Conservation (phyloP, 2,113 vertebrate species). For the Nannospalax galili region DNA sequence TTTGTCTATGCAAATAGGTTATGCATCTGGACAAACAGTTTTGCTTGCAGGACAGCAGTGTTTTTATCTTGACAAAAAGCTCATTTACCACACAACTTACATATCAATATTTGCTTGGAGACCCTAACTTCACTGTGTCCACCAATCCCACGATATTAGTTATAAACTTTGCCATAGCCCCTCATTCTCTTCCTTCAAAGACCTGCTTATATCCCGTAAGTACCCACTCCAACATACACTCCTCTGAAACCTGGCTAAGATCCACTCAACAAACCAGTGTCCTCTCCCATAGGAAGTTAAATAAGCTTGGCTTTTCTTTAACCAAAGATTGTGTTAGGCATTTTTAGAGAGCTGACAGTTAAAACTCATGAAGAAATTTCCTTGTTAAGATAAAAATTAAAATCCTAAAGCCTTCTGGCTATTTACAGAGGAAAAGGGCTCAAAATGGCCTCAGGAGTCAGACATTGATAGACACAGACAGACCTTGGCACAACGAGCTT, state of each 20-base stretch:
- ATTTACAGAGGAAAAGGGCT: background rate
- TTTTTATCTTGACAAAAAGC: conserved; percentile 1
- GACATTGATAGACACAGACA: background rate
- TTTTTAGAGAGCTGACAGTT: background rate
- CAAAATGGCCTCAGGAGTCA: background rate
- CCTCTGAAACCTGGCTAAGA: background rate
- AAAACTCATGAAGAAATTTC: conserved; percentile 8
- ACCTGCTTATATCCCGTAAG: background rate
- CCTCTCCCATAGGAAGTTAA: background rate
- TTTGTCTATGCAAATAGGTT: conserved; percentile 32
- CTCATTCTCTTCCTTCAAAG: background rate
- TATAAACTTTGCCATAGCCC: background rate
- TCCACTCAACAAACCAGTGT: background rate
- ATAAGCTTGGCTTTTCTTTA: background rate
- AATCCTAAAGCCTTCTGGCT: background rate
- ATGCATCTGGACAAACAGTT: background rate
- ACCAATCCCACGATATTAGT: background rate
- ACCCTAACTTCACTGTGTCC: background rate
- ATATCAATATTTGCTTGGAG: background rate
- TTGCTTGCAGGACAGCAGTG: background rate
- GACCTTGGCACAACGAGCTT: background rate
- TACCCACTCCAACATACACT: background rate
- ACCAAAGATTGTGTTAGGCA: background rate
- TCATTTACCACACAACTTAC: conserved; percentile 5
- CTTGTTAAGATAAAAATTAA: background rate